Evolutionary conservation across 2,113 vertebrate species (phyloP).

Genomic region (Eidolon helvum): DNA sequence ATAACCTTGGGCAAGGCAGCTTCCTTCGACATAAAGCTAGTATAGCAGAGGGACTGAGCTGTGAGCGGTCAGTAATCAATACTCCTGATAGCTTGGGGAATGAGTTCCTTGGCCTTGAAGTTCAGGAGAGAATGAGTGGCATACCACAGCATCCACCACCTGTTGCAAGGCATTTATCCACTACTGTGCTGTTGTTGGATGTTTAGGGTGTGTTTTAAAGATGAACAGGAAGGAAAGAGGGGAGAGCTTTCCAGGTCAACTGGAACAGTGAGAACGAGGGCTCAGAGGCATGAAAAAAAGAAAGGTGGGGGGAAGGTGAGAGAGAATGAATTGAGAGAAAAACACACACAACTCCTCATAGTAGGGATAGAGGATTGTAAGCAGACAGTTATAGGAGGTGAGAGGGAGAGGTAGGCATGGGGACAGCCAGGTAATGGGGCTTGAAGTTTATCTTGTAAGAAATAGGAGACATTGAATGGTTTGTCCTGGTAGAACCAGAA

Average conservation of each 20-base stretch:
- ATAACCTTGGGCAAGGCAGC: neutral
- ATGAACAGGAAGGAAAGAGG: neutral
- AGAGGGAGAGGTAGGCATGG: neutral
- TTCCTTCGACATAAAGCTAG: neutral
- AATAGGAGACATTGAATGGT: neutral
- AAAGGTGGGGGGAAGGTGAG: neutral
- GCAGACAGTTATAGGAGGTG: neutral
- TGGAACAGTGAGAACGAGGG: neutral
- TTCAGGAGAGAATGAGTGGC: neutral
- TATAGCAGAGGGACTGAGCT: neutral
- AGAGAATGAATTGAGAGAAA: neutral
- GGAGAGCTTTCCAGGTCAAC: neutral
- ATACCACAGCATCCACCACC: accelerated
- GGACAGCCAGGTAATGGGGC: too few species aligned
- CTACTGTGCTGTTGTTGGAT: neutral
- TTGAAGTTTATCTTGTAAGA: neutral
- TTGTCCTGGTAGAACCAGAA: neutral
- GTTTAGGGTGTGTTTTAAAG: neutral
- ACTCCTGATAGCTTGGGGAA: neutral
- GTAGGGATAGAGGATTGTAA: neutral
- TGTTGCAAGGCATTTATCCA: neutral
- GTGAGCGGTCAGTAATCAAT: neutral
- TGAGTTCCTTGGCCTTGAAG: neutral
- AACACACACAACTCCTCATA: neutral
- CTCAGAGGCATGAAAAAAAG: neutral